Evolutionary conservation across 2,797 vertebrate genomes (phyloP).

Genomic region (Spatula clypeata): DNA sequence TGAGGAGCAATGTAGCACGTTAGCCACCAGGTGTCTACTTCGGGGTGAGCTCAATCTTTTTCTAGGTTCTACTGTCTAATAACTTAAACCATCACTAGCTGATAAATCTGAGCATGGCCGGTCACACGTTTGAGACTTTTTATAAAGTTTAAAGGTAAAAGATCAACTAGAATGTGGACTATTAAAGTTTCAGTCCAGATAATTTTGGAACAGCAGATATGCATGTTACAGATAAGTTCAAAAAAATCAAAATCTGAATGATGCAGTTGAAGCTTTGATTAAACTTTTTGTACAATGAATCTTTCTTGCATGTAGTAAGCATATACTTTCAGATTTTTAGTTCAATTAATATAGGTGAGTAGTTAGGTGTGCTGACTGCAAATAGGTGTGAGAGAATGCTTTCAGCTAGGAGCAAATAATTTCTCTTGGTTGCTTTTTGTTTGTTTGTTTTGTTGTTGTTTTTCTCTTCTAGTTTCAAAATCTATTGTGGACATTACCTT

Average conservation of each 20-base stretch:
- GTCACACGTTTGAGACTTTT: not conserved
- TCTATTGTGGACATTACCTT: not conserved
- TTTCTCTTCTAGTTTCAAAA: not conserved
- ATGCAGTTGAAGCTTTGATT: not conserved
- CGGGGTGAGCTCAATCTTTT: not conserved
- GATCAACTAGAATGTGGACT: not conserved
- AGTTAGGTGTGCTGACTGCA: not conserved
- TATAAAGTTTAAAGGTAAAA: not conserved
- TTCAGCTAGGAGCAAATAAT: not conserved
- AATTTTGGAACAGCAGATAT: not conserved
- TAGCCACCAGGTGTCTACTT: not conserved
- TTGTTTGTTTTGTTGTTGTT: not conserved
- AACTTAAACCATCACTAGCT: not conserved
- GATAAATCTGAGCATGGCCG: not conserved
- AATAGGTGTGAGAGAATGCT: not conserved
- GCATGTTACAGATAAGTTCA: not conserved
- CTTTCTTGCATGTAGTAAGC: not conserved
- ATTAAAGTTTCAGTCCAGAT: not conserved
- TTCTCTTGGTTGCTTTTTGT: too few relatives aligned
- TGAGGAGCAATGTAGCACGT: not conserved
- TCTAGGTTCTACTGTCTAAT: not conserved
- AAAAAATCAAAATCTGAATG: not conserved
- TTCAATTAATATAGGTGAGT: not conserved
- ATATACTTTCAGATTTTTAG: not conserved
- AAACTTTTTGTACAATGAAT: not conserved